A percentile compares a stretch with the other conserved stretches of the same genome.
These are phyloP conservation scores for Pseudochaenichthys georgianus DNA, from an alignment of 2,797 vertebrate genomes.

Conservation along the genomic window DNA sequence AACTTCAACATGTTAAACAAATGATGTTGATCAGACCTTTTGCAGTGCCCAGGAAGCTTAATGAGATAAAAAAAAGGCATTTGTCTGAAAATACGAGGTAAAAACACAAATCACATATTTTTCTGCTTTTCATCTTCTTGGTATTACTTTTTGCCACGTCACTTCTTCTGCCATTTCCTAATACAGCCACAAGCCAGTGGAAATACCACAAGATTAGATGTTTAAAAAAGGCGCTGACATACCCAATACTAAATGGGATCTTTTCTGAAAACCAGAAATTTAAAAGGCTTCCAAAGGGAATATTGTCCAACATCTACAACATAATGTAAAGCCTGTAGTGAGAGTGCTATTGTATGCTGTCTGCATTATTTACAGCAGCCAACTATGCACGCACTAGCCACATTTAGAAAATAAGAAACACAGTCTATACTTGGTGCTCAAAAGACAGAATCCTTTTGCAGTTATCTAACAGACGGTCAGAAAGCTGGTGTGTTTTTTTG, in stretches of 20 bases:
- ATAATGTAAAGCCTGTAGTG: background rate
- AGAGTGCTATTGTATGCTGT: conserved; percentile 8
- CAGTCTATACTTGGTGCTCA: background rate
- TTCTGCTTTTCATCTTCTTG: background rate
- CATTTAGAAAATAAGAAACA: conserved; percentile 11
- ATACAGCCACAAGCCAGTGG: conserved; percentile 1
- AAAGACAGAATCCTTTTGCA: background rate
- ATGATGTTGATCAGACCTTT: background rate
- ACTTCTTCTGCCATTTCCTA: background rate
- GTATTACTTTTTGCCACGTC: conserved; percentile 1
- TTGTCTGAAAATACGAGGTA: background rate
- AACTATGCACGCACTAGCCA: background rate
- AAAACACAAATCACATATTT: conserved; percentile 17
- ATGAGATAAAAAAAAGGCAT: conserved; percentile 9
- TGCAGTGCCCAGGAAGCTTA: conserved; percentile 1
- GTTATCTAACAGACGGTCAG: background rate
- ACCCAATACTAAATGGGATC: background rate
- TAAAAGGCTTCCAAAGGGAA: conserved; percentile 2
- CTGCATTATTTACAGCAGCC: conserved; percentile 12
- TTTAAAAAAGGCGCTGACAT: background rate
- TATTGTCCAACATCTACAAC: conserved; percentile 1
- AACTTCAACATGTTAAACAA: conserved; percentile 5
- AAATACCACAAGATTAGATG: conserved; percentile 1
- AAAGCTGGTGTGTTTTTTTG: background rate
- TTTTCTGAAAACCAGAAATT: background rate